phyloP scores from a whole-genome alignment of 2,888 invertebrate species.

The Mesorhabditis belari region DNA sequence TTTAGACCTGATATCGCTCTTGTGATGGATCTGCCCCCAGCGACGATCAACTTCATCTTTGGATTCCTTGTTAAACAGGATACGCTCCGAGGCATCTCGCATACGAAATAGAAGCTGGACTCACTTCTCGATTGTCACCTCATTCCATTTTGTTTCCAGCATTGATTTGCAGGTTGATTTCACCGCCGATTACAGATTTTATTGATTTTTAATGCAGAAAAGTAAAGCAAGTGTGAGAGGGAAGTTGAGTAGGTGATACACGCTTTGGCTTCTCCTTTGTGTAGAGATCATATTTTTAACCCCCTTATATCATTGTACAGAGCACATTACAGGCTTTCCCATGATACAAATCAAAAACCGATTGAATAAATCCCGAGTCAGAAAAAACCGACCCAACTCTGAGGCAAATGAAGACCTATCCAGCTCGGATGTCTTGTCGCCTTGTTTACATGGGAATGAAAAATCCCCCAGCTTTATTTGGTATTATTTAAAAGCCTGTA shows the following conservation, averaged over 20 bases:
- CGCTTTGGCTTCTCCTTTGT: neutral
- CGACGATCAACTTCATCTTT: constrained; percentile 75
- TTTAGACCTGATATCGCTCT: constrained; percentile 79
- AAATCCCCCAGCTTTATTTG: too few species aligned
- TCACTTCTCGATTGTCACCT: constrained; percentile 71
- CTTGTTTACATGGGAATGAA: too few species aligned
- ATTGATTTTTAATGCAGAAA: neutral
- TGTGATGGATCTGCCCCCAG: constrained; percentile 95
- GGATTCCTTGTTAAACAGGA: constrained; percentile 90
- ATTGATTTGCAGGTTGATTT: constrained; percentile 47
- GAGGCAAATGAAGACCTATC: too few species aligned
- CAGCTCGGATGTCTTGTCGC: too few species aligned
- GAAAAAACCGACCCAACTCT: too few species aligned
- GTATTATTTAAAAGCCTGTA: too few species aligned
- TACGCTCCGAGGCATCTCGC: constrained; percentile 86
- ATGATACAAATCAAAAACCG: too few species aligned
- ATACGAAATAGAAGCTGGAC: constrained; percentile 95
- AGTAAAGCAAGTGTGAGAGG: neutral
- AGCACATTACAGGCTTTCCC: too few species aligned
- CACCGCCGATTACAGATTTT: neutral
- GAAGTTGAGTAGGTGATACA: neutral
- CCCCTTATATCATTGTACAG: too few species aligned
- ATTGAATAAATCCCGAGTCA: too few species aligned
- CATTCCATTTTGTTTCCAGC: constrained; percentile 37
- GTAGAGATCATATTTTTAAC: too few species aligned